Evolutionary conservation across 2,113 vertebrate genomes (phyloP).

Genomic region (Pluvialis apricaria): DNA sequence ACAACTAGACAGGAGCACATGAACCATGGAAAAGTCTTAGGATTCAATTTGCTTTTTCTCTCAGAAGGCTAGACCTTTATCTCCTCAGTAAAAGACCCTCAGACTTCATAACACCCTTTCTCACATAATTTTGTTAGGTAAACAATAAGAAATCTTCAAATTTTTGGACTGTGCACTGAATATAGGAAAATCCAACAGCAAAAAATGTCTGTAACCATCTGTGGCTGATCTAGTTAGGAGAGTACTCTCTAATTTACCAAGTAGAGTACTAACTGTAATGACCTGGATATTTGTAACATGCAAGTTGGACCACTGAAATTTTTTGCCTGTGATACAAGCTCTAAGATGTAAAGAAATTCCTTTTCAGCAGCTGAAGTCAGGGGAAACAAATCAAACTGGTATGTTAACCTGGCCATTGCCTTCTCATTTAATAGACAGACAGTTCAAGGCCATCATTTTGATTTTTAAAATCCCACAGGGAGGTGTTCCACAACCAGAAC

Average conservation of each 20-base stretch:
- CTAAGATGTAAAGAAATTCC: background rate
- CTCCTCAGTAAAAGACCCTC: background rate
- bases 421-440: background rate
- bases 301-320: background rate
- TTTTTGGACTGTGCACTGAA: background rate
- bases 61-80: background rate
- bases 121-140: background rate
- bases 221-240: background rate
- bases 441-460: background rate
- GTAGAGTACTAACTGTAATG: background rate
- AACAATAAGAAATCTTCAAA: background rate
- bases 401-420: background rate
- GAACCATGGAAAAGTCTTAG: background rate
- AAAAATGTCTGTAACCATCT: background rate
- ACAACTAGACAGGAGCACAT: background rate
- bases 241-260: background rate
- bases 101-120: background rate
- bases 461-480: background rate
- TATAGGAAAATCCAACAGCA: background rate
- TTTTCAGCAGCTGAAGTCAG: background rate
- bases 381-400: background rate
- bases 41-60: background rate
- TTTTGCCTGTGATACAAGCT: background rate
- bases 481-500: background rate
- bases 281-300: background rate